A percentile compares a stretch with the other conserved stretches of the same genome.
Conservation (phyloP, 2,797 vertebrate genomes). For the Pelochelys cantorii region DNA sequence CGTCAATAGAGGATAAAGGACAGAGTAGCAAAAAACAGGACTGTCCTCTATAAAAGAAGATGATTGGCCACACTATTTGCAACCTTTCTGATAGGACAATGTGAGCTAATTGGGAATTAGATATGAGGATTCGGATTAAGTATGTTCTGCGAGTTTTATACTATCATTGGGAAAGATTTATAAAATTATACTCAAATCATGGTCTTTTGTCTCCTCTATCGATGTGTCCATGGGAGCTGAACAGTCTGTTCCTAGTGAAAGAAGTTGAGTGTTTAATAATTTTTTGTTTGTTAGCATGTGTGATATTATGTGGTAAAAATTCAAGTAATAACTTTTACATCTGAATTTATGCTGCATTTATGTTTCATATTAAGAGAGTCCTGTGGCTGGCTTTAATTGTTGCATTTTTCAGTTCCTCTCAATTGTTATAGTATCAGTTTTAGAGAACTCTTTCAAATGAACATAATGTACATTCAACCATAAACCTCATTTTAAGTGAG, state of each 20-base stretch:
- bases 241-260: conserved; percentile 16
- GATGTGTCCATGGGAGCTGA: background rate
- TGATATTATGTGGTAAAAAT: conserved; percentile 22
- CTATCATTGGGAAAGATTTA: background rate
- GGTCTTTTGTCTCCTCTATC: background rate
- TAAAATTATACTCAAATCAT: background rate
- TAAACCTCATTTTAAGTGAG: background rate
- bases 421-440: background rate
- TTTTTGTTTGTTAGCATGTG: conserved; percentile 18
- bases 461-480: background rate
- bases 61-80: no score
- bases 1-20: no score
- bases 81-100: background rate
- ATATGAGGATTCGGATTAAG: background rate
- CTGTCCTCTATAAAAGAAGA: no score
- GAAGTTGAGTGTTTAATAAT: background rate
- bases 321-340: background rate
- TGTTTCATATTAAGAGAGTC: background rate
- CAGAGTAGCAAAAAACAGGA: no score
- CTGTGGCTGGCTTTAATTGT: conserved; percentile 14
- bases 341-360: conserved; percentile 32
- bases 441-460: background rate
- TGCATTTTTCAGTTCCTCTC: conserved; percentile 20
- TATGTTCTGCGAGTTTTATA: background rate
- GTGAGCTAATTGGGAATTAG: background rate